Conservation (phyloP, 2,113 vertebrate species). For the Physeter macrocephalus region DNA sequence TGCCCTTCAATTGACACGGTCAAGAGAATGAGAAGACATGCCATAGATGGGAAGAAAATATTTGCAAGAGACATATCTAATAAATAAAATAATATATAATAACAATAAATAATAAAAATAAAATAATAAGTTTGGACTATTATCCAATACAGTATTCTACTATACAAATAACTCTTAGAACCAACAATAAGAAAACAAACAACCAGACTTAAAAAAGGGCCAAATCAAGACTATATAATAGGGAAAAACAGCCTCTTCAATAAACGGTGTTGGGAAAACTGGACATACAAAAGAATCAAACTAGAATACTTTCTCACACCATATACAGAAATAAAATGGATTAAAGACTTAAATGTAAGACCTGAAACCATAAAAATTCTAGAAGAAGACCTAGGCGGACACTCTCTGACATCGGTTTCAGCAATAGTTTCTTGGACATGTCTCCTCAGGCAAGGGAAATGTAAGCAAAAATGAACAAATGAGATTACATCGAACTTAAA, state of each 20-base stretch:
- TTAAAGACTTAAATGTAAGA: not conserved
- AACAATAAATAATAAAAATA: no score
- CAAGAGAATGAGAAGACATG: not conserved
- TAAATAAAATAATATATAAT: not conserved
- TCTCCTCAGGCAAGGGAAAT: not conserved
- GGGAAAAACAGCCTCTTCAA: not conserved
- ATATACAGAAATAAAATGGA: not conserved
- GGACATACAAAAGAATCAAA: not conserved
- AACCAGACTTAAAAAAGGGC: not conserved
- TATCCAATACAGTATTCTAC: not conserved
- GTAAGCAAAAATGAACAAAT: not conserved
- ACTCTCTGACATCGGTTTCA: not conserved
- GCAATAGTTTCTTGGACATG: not conserved
- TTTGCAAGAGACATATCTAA: not conserved
- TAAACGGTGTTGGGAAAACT: not conserved
- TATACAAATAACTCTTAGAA: not conserved
- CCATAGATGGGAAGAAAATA: not conserved
- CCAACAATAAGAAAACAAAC: not conserved
- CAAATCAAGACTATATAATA: not conserved
- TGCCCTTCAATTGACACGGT: not conserved
- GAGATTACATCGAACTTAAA: not conserved
- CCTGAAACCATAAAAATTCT: not conserved
- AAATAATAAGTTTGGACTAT: not conserved
- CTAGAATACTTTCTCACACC: not conserved
- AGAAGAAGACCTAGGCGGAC: not conserved